A percentile compares a stretch with the other conserved stretches of the same genome.
phyloP scores from a whole-genome alignment of 2,113 vertebrate species.

The Haplochromis vanheusdeni region DNA sequence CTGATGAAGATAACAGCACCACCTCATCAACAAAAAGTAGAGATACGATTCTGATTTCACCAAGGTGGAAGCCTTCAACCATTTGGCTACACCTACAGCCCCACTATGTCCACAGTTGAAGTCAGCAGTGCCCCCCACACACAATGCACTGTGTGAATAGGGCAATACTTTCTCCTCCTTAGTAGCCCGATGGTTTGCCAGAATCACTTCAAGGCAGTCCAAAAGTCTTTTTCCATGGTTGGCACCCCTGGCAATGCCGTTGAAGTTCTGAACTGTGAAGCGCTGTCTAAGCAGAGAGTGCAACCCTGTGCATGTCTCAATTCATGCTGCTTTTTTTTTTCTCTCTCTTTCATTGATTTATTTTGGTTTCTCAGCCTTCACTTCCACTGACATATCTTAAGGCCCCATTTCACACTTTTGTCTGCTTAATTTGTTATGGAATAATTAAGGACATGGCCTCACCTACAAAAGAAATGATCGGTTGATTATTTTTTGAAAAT shows the following conservation, averaged over 20 bases:
- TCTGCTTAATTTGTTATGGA: neutral
- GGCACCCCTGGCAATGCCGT: neutral
- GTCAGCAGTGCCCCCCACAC: neutral
- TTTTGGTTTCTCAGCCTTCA: neutral
- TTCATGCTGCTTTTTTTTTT: neutral
- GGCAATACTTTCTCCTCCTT: neutral
- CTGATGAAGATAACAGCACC: neutral
- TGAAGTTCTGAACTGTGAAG: neutral
- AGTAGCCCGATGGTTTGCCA: neutral
- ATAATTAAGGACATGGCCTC: neutral
- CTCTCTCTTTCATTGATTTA: neutral
- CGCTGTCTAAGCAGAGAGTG: neutral
- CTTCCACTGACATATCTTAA: neutral
- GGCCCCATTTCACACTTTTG: neutral
- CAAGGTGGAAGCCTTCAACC: neutral
- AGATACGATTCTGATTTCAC: neutral
- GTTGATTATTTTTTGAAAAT: neutral
- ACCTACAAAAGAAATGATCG: neutral
- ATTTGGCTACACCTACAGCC: neutral
- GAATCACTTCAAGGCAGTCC: neutral
- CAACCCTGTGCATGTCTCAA: neutral
- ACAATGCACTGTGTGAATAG: neutral
- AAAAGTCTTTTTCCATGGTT: neutral
- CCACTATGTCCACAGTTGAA: neutral
- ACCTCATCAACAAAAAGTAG: neutral